Evolutionary conservation across 2,797 vertebrate genomes (phyloP).

Genomic region (Mergus octosetaceus): DNA sequence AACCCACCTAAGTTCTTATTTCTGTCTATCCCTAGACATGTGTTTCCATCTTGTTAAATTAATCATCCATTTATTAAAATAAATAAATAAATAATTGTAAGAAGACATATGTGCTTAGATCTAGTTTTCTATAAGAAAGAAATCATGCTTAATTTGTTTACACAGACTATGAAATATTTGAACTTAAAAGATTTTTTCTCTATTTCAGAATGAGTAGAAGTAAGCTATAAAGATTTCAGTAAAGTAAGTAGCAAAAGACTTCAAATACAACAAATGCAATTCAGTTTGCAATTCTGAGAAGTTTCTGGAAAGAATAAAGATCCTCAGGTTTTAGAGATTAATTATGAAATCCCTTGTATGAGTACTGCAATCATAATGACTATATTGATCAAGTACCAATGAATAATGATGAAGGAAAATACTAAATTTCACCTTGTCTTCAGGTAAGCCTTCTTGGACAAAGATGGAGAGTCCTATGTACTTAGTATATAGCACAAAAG

Average conservation of each 20-base stretch:
- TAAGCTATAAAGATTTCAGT: background rate
- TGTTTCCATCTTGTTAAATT: background rate
- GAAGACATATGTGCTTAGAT: background rate
- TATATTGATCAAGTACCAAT: background rate
- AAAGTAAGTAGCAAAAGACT: background rate
- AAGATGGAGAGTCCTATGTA: background rate
- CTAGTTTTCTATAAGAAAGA: background rate
- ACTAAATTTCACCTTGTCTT: background rate
- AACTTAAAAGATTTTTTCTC: background rate
- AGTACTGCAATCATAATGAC: background rate
- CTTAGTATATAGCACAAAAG: constrained; percentile 56
- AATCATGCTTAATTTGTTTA: background rate
- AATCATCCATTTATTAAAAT: background rate
- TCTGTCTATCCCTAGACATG: fast-evolving
- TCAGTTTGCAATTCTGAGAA: background rate
- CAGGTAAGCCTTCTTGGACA: background rate
- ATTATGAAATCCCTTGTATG: background rate
- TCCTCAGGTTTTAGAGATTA: background rate
- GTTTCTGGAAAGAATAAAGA: background rate
- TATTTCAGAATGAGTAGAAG: background rate
- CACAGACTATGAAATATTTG: background rate
- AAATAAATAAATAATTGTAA: background rate
- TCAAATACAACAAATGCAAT: background rate
- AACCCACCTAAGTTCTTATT: background rate
- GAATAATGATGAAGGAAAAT: background rate